These are phyloP conservation scores for Molossus alvarezi DNA, from an alignment of 2,797 vertebrate genomes.

Conservation along the genomic window DNA sequence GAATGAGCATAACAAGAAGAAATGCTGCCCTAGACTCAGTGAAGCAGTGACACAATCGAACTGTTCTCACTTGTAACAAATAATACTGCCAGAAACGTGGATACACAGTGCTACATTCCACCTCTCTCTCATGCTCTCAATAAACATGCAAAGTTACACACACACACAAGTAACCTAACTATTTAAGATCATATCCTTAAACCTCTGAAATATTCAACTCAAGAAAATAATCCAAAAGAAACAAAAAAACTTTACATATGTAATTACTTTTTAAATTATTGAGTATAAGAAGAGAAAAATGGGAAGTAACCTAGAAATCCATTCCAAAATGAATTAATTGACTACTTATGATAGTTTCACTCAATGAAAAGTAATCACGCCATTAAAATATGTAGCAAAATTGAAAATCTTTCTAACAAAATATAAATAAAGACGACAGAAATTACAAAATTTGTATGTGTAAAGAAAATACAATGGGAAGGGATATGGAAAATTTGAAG, in stretches of 20 bases:
- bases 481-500: background rate
- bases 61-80: background rate
- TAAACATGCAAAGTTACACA: background rate
- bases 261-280: conserved; percentile 41
- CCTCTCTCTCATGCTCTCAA: background rate
- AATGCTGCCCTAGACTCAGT: background rate
- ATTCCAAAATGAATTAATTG: background rate
- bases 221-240: conserved; percentile 39
- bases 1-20: background rate
- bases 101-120: background rate
- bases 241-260: background rate
- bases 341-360: conserved; percentile 23
- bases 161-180: background rate
- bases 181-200: conserved; percentile 18
- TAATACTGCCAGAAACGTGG: background rate
- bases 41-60: background rate
- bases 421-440: background rate
- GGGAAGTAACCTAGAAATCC: conserved; percentile 14
- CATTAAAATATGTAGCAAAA: background rate
- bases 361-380: conserved; percentile 39
- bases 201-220: conserved; percentile 6
- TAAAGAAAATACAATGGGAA: conserved; percentile 47
- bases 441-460: background rate
- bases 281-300: conserved; percentile 36
- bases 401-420: conserved; percentile 20